Evolutionary conservation across 2,113 vertebrate species (phyloP).

Genomic region (Hyla sarda): DNA sequence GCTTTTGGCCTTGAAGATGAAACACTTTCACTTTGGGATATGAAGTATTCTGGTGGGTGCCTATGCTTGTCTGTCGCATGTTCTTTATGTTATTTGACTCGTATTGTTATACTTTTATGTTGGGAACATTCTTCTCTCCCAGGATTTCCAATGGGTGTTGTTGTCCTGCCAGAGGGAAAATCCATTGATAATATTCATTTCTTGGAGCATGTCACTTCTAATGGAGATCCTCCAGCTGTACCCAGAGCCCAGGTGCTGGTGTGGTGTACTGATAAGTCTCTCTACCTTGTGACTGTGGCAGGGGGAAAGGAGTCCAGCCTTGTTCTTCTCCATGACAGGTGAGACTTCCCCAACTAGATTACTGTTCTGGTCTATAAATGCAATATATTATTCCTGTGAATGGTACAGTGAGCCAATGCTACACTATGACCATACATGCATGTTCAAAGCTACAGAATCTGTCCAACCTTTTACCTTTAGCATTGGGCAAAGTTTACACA

Average conservation of each 20-base stretch:
- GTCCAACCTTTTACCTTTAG: not conserved
- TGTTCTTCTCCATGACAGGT: slow-evolving; percentile 75
- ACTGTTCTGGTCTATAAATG: not conserved
- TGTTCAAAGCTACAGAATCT: not conserved
- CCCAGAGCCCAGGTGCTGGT: slow-evolving; percentile 72
- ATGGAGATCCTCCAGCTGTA: slow-evolving; percentile 35
- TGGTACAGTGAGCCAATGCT: not conserved
- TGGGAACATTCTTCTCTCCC: not conserved
- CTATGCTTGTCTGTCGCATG: not conserved
- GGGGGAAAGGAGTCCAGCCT: slow-evolving; percentile 59
- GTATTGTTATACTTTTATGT: too few relatives aligned
- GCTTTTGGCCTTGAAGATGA: slow-evolving; percentile 78
- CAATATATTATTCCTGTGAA: not conserved
- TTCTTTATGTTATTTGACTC: not conserved
- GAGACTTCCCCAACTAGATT: not conserved
- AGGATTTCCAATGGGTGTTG: slow-evolving; percentile 79
- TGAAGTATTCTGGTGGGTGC: slow-evolving; percentile 71
- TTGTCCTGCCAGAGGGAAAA: slow-evolving; percentile 70
- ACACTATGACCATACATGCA: not conserved
- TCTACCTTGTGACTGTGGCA: slow-evolving; percentile 72
- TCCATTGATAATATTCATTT: slow-evolving; percentile 75
- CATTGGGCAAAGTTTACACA: too few relatives aligned
- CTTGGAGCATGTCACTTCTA: slow-evolving; percentile 63
- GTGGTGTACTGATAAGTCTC: slow-evolving; percentile 74
- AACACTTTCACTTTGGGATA: slow-evolving; percentile 83